A percentile compares a stretch with the other conserved stretches of the same genome.
Evolutionary conservation across 2,888 invertebrate genomes (phyloP).

Genomic region (Lasioglossum vierecki): DNA sequence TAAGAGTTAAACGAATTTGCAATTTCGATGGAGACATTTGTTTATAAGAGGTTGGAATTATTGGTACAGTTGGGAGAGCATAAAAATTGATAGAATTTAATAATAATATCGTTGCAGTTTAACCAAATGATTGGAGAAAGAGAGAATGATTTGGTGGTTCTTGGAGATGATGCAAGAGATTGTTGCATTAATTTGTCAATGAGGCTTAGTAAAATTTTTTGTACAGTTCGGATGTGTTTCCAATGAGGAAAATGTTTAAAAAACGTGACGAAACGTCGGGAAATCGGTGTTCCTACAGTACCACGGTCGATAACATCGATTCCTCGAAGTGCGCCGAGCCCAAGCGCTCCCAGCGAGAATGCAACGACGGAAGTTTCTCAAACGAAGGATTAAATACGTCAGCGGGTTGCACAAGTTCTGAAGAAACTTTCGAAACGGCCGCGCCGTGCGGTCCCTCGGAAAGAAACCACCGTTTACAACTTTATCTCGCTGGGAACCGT

Average conservation of each 20-base stretch:
- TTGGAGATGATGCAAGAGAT: too few species aligned
- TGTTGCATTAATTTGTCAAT: too few species aligned
- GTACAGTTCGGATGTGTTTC: neutral
- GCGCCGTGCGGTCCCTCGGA: neutral
- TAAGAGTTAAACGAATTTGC: too few species aligned
- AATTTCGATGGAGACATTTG: too few species aligned
- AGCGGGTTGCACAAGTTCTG: neutral
- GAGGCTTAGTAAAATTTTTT: neutral
- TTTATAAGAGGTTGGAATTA: neutral
- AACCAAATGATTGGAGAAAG: neutral
- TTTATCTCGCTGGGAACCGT: neutral
- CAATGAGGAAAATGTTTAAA: neutral
- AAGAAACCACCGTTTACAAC: neutral
- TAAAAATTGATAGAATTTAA: too few species aligned
- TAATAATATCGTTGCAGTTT: too few species aligned
- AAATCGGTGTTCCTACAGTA: slow-evolving; percentile 24
- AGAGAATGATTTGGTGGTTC: too few species aligned
- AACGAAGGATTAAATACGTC: neutral
- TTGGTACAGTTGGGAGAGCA: too few species aligned
- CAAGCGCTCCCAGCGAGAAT: slow-evolving; percentile 12
- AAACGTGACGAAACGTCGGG: slow-evolving; percentile 7
- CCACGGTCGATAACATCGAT: slow-evolving; percentile 34
- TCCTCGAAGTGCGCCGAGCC: neutral
- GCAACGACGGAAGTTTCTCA: neutral
- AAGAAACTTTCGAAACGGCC: neutral